Conservation (phyloP, 2,797 vertebrate species). For the Apogon talboti region DNA sequence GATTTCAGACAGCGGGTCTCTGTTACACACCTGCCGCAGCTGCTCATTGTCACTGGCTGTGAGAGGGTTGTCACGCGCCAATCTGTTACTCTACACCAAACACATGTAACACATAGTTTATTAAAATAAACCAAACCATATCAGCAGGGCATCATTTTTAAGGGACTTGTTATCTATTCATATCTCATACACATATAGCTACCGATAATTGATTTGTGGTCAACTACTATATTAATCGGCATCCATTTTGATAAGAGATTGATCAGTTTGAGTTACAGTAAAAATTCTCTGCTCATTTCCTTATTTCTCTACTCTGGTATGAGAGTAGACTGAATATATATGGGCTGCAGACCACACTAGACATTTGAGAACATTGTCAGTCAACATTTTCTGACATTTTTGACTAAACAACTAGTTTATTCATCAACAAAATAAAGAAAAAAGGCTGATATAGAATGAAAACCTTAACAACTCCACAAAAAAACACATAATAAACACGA, state of each 20-base stretch:
- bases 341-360: too few species aligned
- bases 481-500: constrained; percentile 1
- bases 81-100: constrained; percentile 89
- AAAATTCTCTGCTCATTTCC: neutral
- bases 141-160: neutral
- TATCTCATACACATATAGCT: neutral
- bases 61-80: constrained; percentile 94
- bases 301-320: too few species aligned
- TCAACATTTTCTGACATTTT: neutral
- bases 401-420: neutral
- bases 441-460: too few species aligned
- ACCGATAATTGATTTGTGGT: neutral
- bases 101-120: constrained; percentile 11
- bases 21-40: constrained; percentile 92
- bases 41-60: constrained; percentile 95
- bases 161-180: neutral
- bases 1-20: constrained; percentile 98
- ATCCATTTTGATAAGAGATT: too few species aligned
- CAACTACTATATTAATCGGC: too few species aligned
- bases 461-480: neutral
- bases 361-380: too few species aligned
- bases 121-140: neutral
- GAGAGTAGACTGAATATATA: too few species aligned
- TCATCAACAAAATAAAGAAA: too few species aligned
- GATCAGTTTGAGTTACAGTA: too few species aligned